Evolutionary conservation across 2,797 vertebrate genomes (phyloP), one percentile per base, ranked within the genome.

Genomic region (Carduelis carduelis): DNA sequence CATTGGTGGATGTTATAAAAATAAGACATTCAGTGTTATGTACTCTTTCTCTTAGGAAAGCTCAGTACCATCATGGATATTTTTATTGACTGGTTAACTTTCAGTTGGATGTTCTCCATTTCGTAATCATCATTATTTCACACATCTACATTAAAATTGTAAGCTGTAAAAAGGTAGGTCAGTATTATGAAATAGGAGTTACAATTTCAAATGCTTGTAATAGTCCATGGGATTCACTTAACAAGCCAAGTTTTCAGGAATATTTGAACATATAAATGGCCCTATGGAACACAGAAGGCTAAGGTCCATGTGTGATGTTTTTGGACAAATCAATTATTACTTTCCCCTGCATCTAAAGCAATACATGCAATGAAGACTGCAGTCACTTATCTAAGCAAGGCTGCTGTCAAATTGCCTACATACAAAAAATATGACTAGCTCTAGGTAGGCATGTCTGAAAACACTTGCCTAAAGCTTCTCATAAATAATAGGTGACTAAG

Each of bases 381-480:
- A 71, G 64, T 28, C 28, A 50, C 72, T 87, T 90, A 89, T 60
- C 68, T 53, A 53, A 92, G 77, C 47, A 76, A 83, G 32, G 30
- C n/a, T 90, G 46, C 50, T 93, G 55, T 83, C 91, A 95, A 43
- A 34, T 26, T 89, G 60, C 68, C 55, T 39, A 37, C 32, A 17
- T 46, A 46, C 44, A 66, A 89, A 72, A 90, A 89, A 68, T 78
- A 92, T 16, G 7, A 84, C 35, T 63, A 82, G 41, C 5, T 88
- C 9, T 69, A 69, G 53, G 52, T 65, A 88, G 43, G 50, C 74
- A 39, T 75, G n/a, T 86, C 56, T 90, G 80, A 94, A 93, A 94
- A 89, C 72, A 77, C n/a, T 91, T 91, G 68, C 89, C 60, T 95
- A 81, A 93, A 95, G 78, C 8, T 27, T 84, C 70, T 87, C 39